A percentile compares a stretch with the other conserved stretches of the same genome.
phyloP scores from a whole-genome alignment of 92 coral and sea anemone genomes.

The Scolanthus callimorphus region DNA sequence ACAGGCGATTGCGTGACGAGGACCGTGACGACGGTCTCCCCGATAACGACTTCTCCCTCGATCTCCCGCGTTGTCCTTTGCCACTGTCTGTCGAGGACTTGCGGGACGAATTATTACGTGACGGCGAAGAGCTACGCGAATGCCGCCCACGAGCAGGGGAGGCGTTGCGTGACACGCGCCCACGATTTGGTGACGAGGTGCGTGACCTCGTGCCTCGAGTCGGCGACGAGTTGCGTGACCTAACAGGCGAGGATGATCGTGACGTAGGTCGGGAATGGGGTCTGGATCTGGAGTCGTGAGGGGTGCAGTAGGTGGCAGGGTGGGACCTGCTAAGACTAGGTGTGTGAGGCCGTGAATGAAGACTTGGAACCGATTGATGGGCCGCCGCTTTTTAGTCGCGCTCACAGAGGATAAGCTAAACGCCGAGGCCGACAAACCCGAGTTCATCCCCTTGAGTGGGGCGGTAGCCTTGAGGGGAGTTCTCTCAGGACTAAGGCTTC shows the following conservation, averaged over 20 bases:
- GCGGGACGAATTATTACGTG: conserved; percentile 22
- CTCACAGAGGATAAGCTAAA: conserved; percentile 27
- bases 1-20: conserved; percentile 30
- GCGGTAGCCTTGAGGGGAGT: conserved; percentile 33
- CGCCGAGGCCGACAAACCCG: conserved; percentile 38
- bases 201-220: conserved; percentile 48
- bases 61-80: neutral
- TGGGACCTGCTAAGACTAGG: conserved; percentile 92
- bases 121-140: conserved; percentile 14
- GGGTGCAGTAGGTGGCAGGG: conserved; percentile 89
- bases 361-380: conserved; percentile 71
- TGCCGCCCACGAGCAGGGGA: conserved; percentile 33
- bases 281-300: conserved; percentile 84
- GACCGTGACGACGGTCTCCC: conserved; percentile 8
- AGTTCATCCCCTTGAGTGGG: conserved; percentile 35
- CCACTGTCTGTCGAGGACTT: conserved; percentile 18
- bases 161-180: conserved; percentile 21
- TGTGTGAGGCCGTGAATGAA: conserved; percentile 70
- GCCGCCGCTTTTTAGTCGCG: conserved; percentile 42
- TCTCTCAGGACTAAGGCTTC: conserved; percentile 64
- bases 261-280: conserved; percentile 84
- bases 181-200: conserved; percentile 35
- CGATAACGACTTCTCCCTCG: neutral
- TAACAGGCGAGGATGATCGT: conserved; percentile 75
- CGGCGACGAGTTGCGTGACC: conserved; percentile 71